These are phyloP conservation scores for Asobara japonica DNA, from an alignment of 1,140 invertebrate genomes.

Conservation along the genomic window DNA sequence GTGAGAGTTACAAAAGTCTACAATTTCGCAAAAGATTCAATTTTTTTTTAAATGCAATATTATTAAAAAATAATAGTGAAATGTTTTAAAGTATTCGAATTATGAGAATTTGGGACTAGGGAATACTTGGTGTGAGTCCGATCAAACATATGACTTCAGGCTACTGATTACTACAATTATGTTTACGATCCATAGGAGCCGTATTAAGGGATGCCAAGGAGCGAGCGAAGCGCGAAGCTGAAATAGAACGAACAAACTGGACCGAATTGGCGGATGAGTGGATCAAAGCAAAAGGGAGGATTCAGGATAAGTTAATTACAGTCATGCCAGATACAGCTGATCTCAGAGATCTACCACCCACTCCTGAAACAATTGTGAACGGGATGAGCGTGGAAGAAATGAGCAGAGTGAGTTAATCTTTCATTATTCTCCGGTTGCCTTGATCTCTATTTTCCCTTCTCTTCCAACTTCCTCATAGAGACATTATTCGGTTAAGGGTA, in stretches of 20 bases:
- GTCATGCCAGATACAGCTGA: conserved; percentile 19
- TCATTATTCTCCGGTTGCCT: too few relatives aligned
- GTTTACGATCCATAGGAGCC: not conserved
- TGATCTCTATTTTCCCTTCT: too few relatives aligned
- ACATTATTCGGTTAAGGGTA: too few relatives aligned
- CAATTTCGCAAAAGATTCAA: too few relatives aligned
- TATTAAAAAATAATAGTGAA: too few relatives aligned
- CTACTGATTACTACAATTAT: not conserved
- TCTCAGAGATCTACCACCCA: conserved; percentile 26
- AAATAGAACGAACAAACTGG: conserved; percentile 38
- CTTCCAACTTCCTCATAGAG: too few relatives aligned
- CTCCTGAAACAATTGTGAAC: not conserved
- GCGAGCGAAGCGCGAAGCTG: conserved; percentile 32
- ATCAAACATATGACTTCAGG: too few relatives aligned
- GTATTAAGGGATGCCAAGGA: conserved; percentile 25
- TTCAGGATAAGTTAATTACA: conserved; percentile 28
- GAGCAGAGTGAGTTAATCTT: conserved; percentile 17
- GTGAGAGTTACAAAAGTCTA: too few relatives aligned
- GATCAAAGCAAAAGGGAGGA: conserved; percentile 33
- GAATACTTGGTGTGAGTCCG: too few relatives aligned
- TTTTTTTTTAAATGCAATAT: too few relatives aligned
- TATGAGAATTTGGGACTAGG: too few relatives aligned
- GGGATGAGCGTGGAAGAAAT: conserved; percentile 23
- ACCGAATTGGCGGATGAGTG: conserved; percentile 39
- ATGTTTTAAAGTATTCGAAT: too few relatives aligned